phyloP scores from a whole-genome alignment of 2,113 vertebrate genomes.

The Gnathonemus echidnorhynchus region DNA sequence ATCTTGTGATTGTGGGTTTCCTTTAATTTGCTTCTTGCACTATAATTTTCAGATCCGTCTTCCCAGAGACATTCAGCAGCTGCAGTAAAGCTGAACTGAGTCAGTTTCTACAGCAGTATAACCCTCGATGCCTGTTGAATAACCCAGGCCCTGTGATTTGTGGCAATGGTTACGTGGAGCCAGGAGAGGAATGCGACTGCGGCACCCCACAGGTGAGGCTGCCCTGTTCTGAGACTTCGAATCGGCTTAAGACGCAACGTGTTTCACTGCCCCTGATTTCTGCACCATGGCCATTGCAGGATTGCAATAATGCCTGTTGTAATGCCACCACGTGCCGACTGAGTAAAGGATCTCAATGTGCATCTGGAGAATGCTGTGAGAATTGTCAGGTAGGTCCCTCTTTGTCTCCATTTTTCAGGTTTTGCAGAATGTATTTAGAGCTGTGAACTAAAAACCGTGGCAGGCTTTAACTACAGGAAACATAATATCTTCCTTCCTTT shows the following conservation, averaged over 20 bases:
- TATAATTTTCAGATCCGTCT: conserved; percentile 23
- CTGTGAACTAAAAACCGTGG: not conserved
- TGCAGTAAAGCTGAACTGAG: conserved; percentile 71
- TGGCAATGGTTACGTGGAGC: conserved; percentile 75
- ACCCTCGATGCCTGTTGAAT: conserved; percentile 61
- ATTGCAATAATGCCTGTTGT: conserved; percentile 73
- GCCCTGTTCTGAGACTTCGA: not conserved
- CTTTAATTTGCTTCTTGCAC: not conserved
- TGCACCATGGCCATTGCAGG: conserved; percentile 48
- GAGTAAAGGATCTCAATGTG: conserved; percentile 62
- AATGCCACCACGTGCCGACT: conserved; percentile 73
- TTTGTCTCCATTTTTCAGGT: not conserved
- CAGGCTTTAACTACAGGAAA: conserved; percentile 9
- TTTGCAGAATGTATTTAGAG: not conserved
- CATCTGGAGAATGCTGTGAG: conserved; percentile 70
- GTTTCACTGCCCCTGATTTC: not conserved
- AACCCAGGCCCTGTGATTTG: conserved; percentile 57
- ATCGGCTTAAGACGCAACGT: not conserved
- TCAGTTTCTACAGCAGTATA: conserved; percentile 58
- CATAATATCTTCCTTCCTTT: not conserved
- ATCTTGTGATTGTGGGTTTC: not conserved
- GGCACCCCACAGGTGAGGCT: conserved; percentile 62
- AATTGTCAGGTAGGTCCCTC: conserved; percentile 65
- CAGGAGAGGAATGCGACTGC: conserved; percentile 85
- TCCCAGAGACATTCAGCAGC: conserved; percentile 72